Evolutionary conservation across 2,888 invertebrate genomes (phyloP).

Genomic region (Druceiella hillmani): DNA sequence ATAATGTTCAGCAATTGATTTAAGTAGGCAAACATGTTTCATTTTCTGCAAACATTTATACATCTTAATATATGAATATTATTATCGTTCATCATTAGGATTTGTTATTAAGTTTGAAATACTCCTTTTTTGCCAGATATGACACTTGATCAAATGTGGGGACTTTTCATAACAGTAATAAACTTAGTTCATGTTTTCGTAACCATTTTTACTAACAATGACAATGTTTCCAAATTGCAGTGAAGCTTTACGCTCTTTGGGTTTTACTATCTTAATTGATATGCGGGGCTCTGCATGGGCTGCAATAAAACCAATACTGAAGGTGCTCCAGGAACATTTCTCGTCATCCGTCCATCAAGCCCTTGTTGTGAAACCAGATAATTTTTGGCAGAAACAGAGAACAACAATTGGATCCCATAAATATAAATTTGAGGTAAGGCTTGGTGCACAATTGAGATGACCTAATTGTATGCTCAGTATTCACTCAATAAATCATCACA

Average conservation of each 20-base stretch:
- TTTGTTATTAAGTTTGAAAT: too few species aligned
- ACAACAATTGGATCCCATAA: constrained; percentile 96
- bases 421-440: constrained; percentile 98
- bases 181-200: background rate
- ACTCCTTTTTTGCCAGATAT: too few species aligned
- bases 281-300: constrained; percentile 97
- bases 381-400: constrained; percentile 99
- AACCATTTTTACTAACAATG: background rate
- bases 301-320: constrained; percentile 94
- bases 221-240: constrained; percentile 49
- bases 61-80: too few species aligned
- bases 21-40: too few species aligned
- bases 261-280: constrained; percentile 95
- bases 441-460: too few species aligned
- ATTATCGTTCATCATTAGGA: too few species aligned
- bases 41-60: too few species aligned
- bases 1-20: too few species aligned
- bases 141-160: too few species aligned
- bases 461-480: too few species aligned
- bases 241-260: constrained; percentile 78
- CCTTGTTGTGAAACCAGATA: constrained; percentile 97
- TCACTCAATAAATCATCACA: too few species aligned
- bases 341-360: constrained; percentile 89
- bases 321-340: constrained; percentile 95
- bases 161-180: constrained; percentile 33